Base-by-base conservation (phyloP, 2,797 vertebrate species). In the Muscicapa comitata region DNA sequence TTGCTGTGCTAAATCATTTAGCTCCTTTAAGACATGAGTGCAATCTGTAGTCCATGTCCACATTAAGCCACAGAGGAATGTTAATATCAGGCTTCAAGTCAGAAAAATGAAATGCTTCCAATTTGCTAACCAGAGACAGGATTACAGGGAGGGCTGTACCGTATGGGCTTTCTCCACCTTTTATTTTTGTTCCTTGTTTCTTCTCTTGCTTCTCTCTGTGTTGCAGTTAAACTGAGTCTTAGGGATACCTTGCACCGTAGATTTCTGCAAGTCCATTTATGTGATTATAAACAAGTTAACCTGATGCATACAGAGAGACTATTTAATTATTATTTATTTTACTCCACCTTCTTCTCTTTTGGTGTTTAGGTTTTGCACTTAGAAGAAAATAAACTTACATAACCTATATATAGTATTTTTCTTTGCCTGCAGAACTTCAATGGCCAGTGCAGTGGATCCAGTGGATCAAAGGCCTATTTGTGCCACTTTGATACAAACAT, bases 41-140 rank as follows among this genome's bases (percentile, higher is more conserved):
- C 75, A 63, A 13, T 86, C n/a, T 86, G 58, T 68, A 71, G 53
- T 50, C 51, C 21, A 21, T 43, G 59, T 86, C 80, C 55, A 58
- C 20, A 17, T 71, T 61, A 82, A 95, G 57, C 91, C 85, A 65
- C 83, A 87, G 75, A 85, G 50, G 63, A 94, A 76, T 82, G 53
- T 63, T 74, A 66, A 19, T 87, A 67, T 91, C 71, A 59, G 63
- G 37, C 77, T 92, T 88, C 71, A 82, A 63, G 62, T 93, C 58
- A 84, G 78, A 94, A 79, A 86, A 77, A 66, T 45, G 0, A 86
- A 90, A 54, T 80, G 61, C 77, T 93, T 93, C 50, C 57, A 79
- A 19, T 50, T 87, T 66, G 42, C 75, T 87, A 77, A 92, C 63
- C 55, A 67, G 71, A 84, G 53, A 26, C 53, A 87, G 53, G 79